Evolutionary conservation across 2,888 invertebrate genomes (phyloP).

Genomic region (Alentia gelatinosa): DNA sequence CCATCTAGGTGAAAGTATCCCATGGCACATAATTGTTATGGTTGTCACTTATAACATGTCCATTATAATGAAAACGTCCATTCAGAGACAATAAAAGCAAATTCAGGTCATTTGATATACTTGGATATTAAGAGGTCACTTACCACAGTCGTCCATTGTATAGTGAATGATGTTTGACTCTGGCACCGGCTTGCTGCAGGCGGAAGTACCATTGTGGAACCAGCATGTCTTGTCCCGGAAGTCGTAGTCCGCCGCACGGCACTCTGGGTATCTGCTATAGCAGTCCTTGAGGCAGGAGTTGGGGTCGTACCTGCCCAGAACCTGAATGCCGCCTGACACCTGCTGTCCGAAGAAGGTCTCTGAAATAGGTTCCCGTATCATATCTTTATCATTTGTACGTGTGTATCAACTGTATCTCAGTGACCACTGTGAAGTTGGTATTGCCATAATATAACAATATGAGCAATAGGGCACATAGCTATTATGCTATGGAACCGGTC

Average conservation of each 20-base stretch:
- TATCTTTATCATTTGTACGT: no score
- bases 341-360: neutral
- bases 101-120: no score
- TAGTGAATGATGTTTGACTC: slow-evolving; percentile 11
- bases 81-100: no score
- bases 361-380: neutral
- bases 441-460: no score
- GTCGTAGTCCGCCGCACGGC: slow-evolving; percentile 49
- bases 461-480: no score
- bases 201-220: slow-evolving; percentile 13
- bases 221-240: slow-evolving; percentile 54
- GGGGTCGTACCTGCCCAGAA: neutral
- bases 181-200: neutral
- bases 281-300: slow-evolving; percentile 36
- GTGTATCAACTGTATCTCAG: no score
- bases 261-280: neutral
- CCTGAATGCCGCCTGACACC: neutral
- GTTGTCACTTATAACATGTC: no score
- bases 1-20: no score
- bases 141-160: slow-evolving; percentile 12
- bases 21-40: no score
- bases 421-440: no score
- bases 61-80: no score
- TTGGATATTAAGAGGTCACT: neutral
- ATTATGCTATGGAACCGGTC: no score